These are phyloP conservation scores for Antheraea mylitta DNA, from an alignment of 1,140 invertebrate species.

Conservation along the genomic window DNA sequence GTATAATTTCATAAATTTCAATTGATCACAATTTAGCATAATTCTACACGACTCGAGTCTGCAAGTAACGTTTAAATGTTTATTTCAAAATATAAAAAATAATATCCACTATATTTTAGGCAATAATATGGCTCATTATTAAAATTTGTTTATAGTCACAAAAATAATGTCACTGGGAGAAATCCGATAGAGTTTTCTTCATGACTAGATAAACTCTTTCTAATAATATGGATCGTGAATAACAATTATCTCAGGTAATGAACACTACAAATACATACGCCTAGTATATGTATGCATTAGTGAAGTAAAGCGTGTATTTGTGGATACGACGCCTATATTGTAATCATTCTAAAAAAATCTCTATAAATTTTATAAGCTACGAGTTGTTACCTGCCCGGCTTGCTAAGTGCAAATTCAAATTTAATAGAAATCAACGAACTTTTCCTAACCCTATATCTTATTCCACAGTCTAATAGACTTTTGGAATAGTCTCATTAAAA, in stretches of 20 bases:
- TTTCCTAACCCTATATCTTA: too few relatives aligned
- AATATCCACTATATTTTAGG: too few relatives aligned
- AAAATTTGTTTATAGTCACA: background rate
- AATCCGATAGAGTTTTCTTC: background rate
- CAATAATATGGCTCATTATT: background rate
- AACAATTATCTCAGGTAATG: background rate
- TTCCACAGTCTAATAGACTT: too few relatives aligned
- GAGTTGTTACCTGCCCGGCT: too few relatives aligned
- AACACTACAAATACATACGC: background rate
- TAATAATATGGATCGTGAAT: background rate
- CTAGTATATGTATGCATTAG: background rate
- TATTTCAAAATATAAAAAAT: background rate
- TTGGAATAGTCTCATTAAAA: too few relatives aligned
- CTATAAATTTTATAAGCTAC: too few relatives aligned
- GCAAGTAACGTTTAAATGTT: background rate
- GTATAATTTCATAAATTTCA: constrained; percentile 16
- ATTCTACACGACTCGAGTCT: background rate
- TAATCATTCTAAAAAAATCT: too few relatives aligned
- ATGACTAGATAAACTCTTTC: too few relatives aligned
- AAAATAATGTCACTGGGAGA: background rate
- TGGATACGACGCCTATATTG: background rate
- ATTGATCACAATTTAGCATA: constrained; percentile 18
- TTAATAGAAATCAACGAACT: too few relatives aligned
- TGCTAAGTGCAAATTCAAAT: too few relatives aligned
- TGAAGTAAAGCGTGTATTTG: background rate